These are phyloP conservation scores for Odontophorus gujanensis DNA, from an alignment of 2,113 vertebrate genomes.

Conservation along the genomic window DNA sequence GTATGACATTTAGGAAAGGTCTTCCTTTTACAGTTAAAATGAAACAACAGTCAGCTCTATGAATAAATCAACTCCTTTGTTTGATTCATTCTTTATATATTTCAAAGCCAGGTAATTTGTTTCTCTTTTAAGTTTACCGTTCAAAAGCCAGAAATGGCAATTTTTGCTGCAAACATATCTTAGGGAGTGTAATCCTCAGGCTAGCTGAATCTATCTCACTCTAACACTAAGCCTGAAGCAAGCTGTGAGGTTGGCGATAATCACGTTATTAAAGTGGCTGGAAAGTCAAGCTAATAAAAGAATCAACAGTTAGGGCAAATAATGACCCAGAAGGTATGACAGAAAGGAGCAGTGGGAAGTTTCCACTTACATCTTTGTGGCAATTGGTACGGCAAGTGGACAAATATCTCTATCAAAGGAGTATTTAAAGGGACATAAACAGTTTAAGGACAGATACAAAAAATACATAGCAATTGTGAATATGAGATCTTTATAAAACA, in stretches of 20 bases:
- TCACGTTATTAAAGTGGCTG: slow-evolving; percentile 7
- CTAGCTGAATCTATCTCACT: background rate
- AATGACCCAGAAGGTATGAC: background rate
- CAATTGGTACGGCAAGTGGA: background rate
- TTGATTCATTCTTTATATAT: slow-evolving; percentile 29
- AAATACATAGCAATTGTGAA: background rate
- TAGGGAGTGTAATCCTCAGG: background rate
- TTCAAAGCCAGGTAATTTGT: slow-evolving; percentile 1
- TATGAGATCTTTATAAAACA: background rate
- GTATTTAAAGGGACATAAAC: background rate
- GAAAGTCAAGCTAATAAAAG: slow-evolving; percentile 26
- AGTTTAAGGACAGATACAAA: background rate
- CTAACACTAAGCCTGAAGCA: background rate
- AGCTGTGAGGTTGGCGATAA: background rate
- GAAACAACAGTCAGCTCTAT: background rate
- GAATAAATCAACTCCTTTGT: background rate
- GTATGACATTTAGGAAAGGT: slow-evolving; percentile 10
- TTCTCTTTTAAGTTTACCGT: slow-evolving; percentile 16
- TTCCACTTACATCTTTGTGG: background rate
- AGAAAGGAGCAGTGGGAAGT: background rate
- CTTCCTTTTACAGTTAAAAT: background rate
- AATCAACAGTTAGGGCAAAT: slow-evolving; percentile 24
- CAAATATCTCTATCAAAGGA: background rate
- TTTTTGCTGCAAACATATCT: slow-evolving; percentile 43
- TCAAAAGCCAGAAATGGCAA: slow-evolving; percentile 38